Percentiles rank a stretch among this genome's conserved stretches.
Evolutionary conservation across 1,140 invertebrate genomes (phyloP).

Genomic region (Eumeta japonica): DNA sequence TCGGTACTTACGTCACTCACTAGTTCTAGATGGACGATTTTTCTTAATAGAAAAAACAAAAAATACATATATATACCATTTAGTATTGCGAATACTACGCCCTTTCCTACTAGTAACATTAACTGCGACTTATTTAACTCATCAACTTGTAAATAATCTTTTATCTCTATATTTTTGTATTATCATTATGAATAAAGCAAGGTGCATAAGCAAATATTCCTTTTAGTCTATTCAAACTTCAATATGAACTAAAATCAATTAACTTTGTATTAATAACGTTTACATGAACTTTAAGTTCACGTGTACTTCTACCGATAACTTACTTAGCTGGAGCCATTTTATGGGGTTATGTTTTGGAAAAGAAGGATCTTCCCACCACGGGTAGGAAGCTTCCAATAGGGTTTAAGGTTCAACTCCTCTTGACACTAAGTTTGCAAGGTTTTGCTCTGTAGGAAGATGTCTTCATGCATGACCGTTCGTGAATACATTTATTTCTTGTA

Average conservation of each 20-base stretch:
- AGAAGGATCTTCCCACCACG: no score
- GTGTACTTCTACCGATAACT: no score
- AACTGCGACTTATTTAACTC: slow-evolving; percentile 3
- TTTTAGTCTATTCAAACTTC: slow-evolving; percentile 2
- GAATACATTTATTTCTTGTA: slow-evolving; percentile 8
- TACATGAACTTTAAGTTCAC: no score
- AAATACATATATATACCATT: slow-evolving; percentile 8
- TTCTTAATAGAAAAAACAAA: slow-evolving; percentile 24
- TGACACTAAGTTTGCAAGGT: slow-evolving; percentile 9
- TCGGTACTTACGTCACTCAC: slow-evolving; percentile 20
- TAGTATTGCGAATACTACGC: slow-evolving; percentile 9
- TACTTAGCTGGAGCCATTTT: no score
- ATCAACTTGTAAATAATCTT: background rate
- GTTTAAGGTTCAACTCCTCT: no score
- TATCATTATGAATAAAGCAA: background rate
- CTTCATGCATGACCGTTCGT: slow-evolving; percentile 5
- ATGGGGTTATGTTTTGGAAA: no score
- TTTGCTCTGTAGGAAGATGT: slow-evolving; percentile 7
- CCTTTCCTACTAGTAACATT: slow-evolving; percentile 20
- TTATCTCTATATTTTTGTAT: background rate
- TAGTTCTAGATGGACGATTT: slow-evolving; percentile 28
- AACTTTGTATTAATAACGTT: no score
- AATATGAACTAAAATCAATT: no score
- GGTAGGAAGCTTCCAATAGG: no score
- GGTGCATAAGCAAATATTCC: slow-evolving; percentile 3